Base-by-base conservation (phyloP, 2,888 invertebrate species). In the Furcula furcula region DNA sequence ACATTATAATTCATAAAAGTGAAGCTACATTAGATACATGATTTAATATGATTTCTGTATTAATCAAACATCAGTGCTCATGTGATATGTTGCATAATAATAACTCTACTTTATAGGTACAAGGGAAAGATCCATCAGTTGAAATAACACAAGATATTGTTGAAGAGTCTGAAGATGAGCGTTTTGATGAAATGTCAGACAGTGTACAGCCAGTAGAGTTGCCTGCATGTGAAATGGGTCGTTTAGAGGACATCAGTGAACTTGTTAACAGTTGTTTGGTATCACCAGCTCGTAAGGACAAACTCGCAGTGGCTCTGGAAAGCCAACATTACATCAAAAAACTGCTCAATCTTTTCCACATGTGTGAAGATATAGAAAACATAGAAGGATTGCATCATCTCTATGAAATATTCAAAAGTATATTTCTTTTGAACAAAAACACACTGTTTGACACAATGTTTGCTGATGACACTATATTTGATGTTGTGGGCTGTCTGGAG, bases 121-220 rank as follows among this genome's bases (percentile, higher is more conserved):
- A 99, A 91, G 99, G 99, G 20, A 98, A 98, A 83, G 99, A 99
- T 90, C 99, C 99, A 22, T 97, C 98, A 14, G 98, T 98, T 41
- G 98, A 98, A 82, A 97, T 98, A 46, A 98, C 98, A 30, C 98
- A 98, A 83, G 97, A 98, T 61, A 96, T 97, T 57, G 97, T 97
- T 3, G 97, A 98, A 80, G 97, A 98, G 74, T 97, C 97, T 0
- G 97, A 97, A 90, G 98, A 98, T 92, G 98, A 98, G 71, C 91
- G 97, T 29, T 98, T 97, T 78, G 98, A 98, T 85, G 98, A 98
- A 68, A 96, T 97, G 93, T 95, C 97, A 31, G 98, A 98, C 74
- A 94, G 96, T 55, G 96, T 96, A 31, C 97, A 97, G 42, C 96
- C 98, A 16, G 95, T 98, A 50, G 98, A 98, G 77, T 86, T 99